phyloP scores from a whole-genome alignment of 1,140 invertebrate genomes.

The Artemia franciscana region DNA sequence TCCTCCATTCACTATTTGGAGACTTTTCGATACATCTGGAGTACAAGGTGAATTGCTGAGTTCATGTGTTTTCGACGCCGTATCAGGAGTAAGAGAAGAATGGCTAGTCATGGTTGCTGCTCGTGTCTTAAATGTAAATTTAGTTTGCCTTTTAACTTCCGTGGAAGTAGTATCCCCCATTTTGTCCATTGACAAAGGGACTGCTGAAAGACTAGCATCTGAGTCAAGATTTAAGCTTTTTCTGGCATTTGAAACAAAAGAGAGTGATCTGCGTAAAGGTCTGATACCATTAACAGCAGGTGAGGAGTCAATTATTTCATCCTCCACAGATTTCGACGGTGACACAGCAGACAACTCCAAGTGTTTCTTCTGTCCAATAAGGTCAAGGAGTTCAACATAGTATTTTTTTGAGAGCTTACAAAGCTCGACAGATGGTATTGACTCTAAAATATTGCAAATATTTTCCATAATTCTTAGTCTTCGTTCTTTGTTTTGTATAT shows the following conservation, averaged over 20 bases:
- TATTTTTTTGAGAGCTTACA: neutral
- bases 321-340: neutral
- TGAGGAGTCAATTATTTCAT: neutral
- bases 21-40: too few species aligned
- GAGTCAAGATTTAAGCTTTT: neutral
- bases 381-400: neutral
- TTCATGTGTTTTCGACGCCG: neutral
- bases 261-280: neutral
- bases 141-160: neutral
- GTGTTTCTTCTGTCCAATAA: neutral
- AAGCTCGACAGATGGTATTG: neutral
- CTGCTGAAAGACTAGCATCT: too few species aligned
- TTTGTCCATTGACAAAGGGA: too few species aligned
- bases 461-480: neutral
- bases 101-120: neutral
- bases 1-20: too few species aligned
- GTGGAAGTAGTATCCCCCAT: neutral
- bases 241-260: neutral
- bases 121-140: neutral
- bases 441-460: neutral
- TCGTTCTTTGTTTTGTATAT: neutral
- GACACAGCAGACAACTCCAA: neutral
- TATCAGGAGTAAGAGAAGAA: neutral
- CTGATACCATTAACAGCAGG: neutral
- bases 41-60: neutral